Percentiles rank a stretch among this genome's conserved stretches.
These are phyloP conservation scores for Drosophila diplacantha DNA, from an alignment of 2,888 invertebrate genomes.

Conservation along the genomic window DNA sequence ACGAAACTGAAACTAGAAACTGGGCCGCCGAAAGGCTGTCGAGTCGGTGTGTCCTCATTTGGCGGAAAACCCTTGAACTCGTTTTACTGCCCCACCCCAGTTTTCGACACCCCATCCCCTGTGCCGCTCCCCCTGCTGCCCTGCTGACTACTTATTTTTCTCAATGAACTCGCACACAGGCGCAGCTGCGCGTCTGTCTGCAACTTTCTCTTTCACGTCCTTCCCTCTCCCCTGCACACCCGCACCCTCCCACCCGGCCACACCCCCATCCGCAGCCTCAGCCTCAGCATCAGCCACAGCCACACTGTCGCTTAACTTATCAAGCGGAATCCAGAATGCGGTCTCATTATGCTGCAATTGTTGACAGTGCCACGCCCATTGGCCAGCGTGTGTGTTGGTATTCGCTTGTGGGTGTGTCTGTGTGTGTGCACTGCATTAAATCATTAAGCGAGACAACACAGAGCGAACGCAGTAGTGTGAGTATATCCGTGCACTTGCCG, in stretches of 20 bases:
- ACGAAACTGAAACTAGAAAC: slow-evolving; percentile 28
- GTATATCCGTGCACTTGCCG: slow-evolving; percentile 15
- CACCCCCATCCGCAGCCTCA: background rate
- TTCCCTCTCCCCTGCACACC: slow-evolving; percentile 5
- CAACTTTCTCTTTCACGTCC: slow-evolving; percentile 22
- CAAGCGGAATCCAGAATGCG: slow-evolving; percentile 52
- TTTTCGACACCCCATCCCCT: background rate
- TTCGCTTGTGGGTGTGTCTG: slow-evolving; percentile 22
- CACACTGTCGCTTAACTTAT: slow-evolving; percentile 43
- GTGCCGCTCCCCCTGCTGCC: slow-evolving; percentile 20
- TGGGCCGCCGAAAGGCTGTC: slow-evolving; percentile 42
- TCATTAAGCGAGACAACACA: slow-evolving; percentile 56
- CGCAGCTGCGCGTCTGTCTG: slow-evolving; percentile 40
- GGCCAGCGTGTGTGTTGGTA: slow-evolving; percentile 22
- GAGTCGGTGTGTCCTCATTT: slow-evolving; percentile 42
- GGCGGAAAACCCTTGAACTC: slow-evolving; percentile 67
- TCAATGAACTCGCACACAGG: slow-evolving; percentile 70
- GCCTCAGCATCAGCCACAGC: background rate
- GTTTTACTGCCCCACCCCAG: slow-evolving; percentile 53
- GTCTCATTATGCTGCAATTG: slow-evolving; percentile 65
- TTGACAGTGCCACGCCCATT: slow-evolving; percentile 62
- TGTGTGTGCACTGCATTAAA: slow-evolving; percentile 60
- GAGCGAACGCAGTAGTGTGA: background rate
- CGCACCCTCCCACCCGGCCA: background rate
- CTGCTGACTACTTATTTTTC: slow-evolving; percentile 62